These are phyloP conservation scores for Quadriops clusia DNA, from an alignment of 2,888 invertebrate species.

Conservation along the genomic window DNA sequence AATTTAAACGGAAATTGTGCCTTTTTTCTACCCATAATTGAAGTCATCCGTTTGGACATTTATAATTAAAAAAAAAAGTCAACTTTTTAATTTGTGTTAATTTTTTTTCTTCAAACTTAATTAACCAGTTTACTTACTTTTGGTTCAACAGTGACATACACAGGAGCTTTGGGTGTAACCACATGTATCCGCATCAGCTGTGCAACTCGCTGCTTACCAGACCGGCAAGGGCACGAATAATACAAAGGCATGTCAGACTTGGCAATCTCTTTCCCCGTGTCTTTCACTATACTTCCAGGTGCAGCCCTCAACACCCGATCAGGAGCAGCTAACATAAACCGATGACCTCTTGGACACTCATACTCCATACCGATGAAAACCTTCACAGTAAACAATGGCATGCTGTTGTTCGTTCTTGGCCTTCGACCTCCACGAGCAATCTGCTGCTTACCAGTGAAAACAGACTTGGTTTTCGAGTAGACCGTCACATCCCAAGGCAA, in stretches of 20 bases:
- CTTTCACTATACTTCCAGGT: conserved; percentile 57
- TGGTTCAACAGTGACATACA: conserved; percentile 78
- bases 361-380: conserved; percentile 94
- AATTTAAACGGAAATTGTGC: not conserved
- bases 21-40: too few relatives aligned
- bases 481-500: conserved; percentile 88
- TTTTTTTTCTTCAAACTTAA: too few relatives aligned
- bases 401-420: conserved; percentile 22
- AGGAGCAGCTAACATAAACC: conserved; percentile 83
- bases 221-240: conserved; percentile 75
- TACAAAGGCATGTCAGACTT: conserved; percentile 82
- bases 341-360: conserved; percentile 93
- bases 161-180: conserved; percentile 82
- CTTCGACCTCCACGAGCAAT: conserved; percentile 13
- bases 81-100: too few relatives aligned
- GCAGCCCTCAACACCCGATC: conserved; percentile 71
- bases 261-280: conserved; percentile 76
- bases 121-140: conserved; percentile 41
- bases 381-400: conserved; percentile 62
- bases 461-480: conserved; percentile 29
- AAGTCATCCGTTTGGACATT: too few relatives aligned
- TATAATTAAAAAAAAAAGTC: too few relatives aligned
- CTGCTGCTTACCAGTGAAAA: conserved; percentile 32
- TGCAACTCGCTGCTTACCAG: conserved; percentile 50
- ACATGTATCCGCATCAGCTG: conserved; percentile 79